Base-by-base conservation (phyloP, 1,140 invertebrate genomes). In the Contarinia nasturtii region DNA sequence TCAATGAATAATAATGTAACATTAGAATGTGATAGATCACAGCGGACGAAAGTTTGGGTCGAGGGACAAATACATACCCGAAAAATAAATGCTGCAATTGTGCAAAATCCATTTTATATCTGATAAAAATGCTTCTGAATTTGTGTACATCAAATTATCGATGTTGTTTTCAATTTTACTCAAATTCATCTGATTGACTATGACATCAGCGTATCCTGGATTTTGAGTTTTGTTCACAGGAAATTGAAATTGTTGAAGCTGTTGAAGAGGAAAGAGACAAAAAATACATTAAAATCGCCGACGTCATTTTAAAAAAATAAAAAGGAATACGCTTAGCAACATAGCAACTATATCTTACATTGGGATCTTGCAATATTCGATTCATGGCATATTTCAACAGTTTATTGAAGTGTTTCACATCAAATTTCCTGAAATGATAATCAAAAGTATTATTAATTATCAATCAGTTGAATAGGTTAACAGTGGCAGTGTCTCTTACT, bases 51-150 rank as follows among this genome's bases (percentile, higher is more conserved):
- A n/a, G n/a, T n/a, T n/a, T n/a, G n/a, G n/a, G n/a, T n/a, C n/a
- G n/a, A n/a, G n/a, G n/a, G n/a, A n/a, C 27, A 27, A 27, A 27
- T 27, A 10, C 10, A 5, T 27, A 27, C 27, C 27, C 27, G 27
- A 27, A 27, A 27, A 87, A 55, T 84, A 92, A 34, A 93, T 76
- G 55, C 86, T 77, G 63, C 86, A 85, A 57, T 94, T 92, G 59
- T 94, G 89, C 42, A 89, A 71, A 54, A 95, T 85, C 89, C 89
- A 94, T 59, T 87, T 87, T 1, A 80, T 78, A 61, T 95, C 90
- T 7, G 84, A 77, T 41, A 87, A 67, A 63, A 94, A 91, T 11
- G 85, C 82, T 57, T 91, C 83, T 0, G 86, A 86, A 59, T 80
- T 86, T n/a, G 82, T 80, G 63, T 91, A 95, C n/a, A 75, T 57